These are phyloP conservation scores for Hydriomena furcata DNA, from an alignment of 2,888 invertebrate species.

Conservation along the genomic window DNA sequence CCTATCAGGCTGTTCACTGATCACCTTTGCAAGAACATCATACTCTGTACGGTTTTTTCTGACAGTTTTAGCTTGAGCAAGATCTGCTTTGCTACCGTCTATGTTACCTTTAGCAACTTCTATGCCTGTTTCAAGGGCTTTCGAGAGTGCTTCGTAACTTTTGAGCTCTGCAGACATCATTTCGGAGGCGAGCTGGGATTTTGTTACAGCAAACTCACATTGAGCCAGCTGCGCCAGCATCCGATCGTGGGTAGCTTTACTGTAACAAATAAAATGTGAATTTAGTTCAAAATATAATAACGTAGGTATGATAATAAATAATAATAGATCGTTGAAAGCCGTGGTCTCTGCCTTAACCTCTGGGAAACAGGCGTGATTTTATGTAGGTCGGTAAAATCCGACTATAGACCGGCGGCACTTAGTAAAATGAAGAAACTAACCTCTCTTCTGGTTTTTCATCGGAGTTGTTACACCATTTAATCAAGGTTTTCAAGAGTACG, in stretches of 20 bases:
- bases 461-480: slow-evolving; percentile 89
- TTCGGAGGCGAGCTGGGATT: slow-evolving; percentile 90
- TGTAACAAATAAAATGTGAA: slow-evolving; percentile 52
- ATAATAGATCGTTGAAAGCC: too few relatives aligned
- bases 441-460: slow-evolving; percentile 87
- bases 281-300: not conserved
- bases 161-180: slow-evolving; percentile 93
- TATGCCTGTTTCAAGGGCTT: slow-evolving; percentile 91
- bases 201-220: slow-evolving; percentile 93
- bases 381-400: too few relatives aligned
- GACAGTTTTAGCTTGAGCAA: slow-evolving; percentile 92
- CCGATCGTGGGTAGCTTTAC: slow-evolving; percentile 89
- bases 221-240: slow-evolving; percentile 92
- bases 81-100: slow-evolving; percentile 90
- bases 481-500: slow-evolving; percentile 91
- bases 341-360: too few relatives aligned
- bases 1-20: slow-evolving; percentile 94
- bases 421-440: slow-evolving; percentile 56
- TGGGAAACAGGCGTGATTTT: too few relatives aligned
- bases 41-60: slow-evolving; percentile 96
- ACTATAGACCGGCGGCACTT: too few relatives aligned
- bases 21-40: slow-evolving; percentile 95
- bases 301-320: too few relatives aligned
- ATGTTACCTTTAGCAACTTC: slow-evolving; percentile 91
- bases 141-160: slow-evolving; percentile 91